A percentile compares a stretch with the other conserved stretches of the same genome.
phyloP scores from a whole-genome alignment of 2,888 invertebrate genomes.

The Pristionchus entomophagus region DNA sequence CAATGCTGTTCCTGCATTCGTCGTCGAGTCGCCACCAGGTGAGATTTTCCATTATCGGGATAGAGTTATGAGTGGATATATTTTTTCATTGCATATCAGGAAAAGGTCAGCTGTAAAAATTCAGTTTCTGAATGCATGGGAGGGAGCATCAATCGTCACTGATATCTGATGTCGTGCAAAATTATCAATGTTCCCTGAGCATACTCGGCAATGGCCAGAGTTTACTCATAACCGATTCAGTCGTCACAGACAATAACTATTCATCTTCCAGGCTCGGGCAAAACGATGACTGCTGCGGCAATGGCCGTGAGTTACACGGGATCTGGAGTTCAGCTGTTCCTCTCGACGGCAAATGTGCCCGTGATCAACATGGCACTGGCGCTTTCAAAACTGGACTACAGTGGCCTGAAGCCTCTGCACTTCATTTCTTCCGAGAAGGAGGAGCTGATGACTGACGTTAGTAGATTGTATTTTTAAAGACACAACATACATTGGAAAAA shows the following conservation, averaged over 20 bases:
- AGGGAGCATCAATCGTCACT: too few species aligned
- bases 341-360: slow-evolving; percentile 18
- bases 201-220: too few species aligned
- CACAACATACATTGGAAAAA: too few species aligned
- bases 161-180: too few species aligned
- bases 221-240: too few species aligned
- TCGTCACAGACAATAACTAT: too few species aligned
- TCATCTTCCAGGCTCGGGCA: slow-evolving; percentile 1
- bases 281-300: neutral
- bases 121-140: too few species aligned
- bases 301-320: slow-evolving; percentile 10
- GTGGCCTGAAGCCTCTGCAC: neutral
- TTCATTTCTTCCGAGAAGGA: neutral
- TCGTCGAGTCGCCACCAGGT: neutral
- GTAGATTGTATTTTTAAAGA: too few species aligned
- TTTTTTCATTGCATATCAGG: neutral
- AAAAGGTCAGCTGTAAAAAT: too few species aligned
- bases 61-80: too few species aligned
- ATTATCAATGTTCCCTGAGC: too few species aligned
- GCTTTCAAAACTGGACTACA: neutral
- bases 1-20: neutral
- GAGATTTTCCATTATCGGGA: too few species aligned
- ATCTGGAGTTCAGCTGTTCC: neutral
- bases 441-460: slow-evolving; percentile 12
- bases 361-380: slow-evolving; percentile 30